Base-by-base conservation (phyloP, 2,113 vertebrate genomes). In the Charina bottae region DNA sequence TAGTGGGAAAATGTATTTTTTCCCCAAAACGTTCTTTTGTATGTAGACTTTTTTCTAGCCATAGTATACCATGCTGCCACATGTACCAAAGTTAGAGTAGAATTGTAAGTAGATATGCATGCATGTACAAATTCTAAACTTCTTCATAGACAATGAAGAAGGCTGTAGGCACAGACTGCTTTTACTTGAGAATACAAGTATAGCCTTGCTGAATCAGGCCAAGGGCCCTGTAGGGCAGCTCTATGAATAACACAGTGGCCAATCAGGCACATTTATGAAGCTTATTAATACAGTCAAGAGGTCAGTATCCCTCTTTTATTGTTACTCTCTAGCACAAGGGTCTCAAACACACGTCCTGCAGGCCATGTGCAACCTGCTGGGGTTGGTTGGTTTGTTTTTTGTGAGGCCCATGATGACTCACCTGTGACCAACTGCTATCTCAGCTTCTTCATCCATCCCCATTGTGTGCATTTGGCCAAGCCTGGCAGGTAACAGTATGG, bases 1-100 rank as follows among this genome's bases (percentile, higher is more conserved):
- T 54, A 95, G 93, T 89, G 15, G 83, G 54, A 94, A 94, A 87
- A 1, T 53, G 89, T 85, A 24, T 83, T 53, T 86, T 94, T 92
- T 89, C 84, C 28, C 93, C 26, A 4, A 72, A 92, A 94, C 90
- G 89, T 72, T 60, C 54, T 84, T 84, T 84, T 84, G 83, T 24
- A 9, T 93, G 89, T 78, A 90, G 86, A 24, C 23, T 21, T 13
- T 21, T 88, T 56, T 49, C 33, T 59, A 33, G 26, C 6, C 4
- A 21, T 23, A 60, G n/a, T 9, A 88, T 42, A 10, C 26, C 11
- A 23, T 60, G 10, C 21, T 88, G 55, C 17, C 55, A 58, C 54
- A 37, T 28, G 21, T 19, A 58, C 28, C 15, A 15, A 87, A 87
- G 58, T 58, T 19, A 37, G 19, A 85, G 21, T 53, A 55, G 85